Base-by-base conservation (phyloP, 2,797 vertebrate genomes). In the Aratinga solstitialis region DNA sequence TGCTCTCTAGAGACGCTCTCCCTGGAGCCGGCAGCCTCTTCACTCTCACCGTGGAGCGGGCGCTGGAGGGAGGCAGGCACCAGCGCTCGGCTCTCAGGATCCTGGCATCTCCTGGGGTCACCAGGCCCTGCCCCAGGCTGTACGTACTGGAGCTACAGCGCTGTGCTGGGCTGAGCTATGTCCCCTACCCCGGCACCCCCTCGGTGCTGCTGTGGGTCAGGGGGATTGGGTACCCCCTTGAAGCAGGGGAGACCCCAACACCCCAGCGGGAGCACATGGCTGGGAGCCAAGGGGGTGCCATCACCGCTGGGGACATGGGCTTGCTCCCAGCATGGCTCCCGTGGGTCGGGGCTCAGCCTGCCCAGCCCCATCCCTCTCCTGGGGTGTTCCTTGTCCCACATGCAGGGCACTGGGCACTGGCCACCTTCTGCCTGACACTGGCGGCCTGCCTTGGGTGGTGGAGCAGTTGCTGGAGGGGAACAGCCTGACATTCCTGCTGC, bases 381-480 rank as follows among this genome's bases (percentile, higher is more conserved):
- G 1, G 36, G 51, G 13, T 23, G 19, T 75, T 26, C 47, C n/a
- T 95, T 5, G 43, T 66, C 97, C 98, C 34, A 87, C 95, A 73
- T 32, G 95, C 79, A 97, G 92, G 42, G 90, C 96, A 42, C 14
- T 97, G 29, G 97, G 85, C 56, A 13, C 38, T 7, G 51, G 68
- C 51, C 51, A 38, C 10, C 63, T 40, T 21, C 14, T 2, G 1
- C 53, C 94, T 17, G 54, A 79, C 1, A 61, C 89, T 20, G 79
- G 69, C 42, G 97, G 98, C 84, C 97, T 98, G 72, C 96, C 97
- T 30, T 95, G 98, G 94, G 95, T 98, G 2, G 29, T 99, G 5
- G 95, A 95, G 53, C 94, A 83, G 11, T 97, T 98, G 51, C 95
- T 99, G 67, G 97, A 96, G 75, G 98, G 98, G 94, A 99, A 98